These are phyloP conservation scores for Prosopocoilus inquinatus DNA, from an alignment of 2,888 invertebrate species.

Conservation along the genomic window DNA sequence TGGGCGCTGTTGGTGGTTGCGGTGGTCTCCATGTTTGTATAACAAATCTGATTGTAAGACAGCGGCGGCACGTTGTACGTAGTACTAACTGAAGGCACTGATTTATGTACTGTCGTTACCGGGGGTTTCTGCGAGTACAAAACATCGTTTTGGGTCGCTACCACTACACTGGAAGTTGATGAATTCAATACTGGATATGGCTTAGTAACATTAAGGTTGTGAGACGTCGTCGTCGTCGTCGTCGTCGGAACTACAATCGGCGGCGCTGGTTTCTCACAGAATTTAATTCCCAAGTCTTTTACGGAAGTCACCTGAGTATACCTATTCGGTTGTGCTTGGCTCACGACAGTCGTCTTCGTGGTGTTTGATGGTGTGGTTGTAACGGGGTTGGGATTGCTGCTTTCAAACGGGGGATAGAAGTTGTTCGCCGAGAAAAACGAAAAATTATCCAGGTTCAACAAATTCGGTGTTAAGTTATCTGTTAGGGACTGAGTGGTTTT, in stretches of 20 bases:
- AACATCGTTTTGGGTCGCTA: neutral
- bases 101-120: neutral
- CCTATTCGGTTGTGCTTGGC: neutral
- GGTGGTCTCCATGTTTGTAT: slow-evolving; percentile 5
- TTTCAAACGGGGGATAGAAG: slow-evolving; percentile 35
- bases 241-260: neutral
- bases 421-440: slow-evolving; percentile 46
- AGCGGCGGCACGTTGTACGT: neutral
- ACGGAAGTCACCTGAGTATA: neutral
- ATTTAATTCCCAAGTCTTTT: neutral
- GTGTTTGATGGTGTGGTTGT: slow-evolving; percentile 13
- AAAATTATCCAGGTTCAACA: slow-evolving; percentile 47
- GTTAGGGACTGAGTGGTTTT: slow-evolving; percentile 39
- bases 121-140: neutral
- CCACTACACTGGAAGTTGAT: neutral
- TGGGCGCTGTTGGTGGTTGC: slow-evolving; percentile 1
- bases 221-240: neutral
- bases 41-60: slow-evolving; percentile 16
- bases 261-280: neutral
- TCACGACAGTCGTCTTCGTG: slow-evolving; percentile 8
- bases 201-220: neutral
- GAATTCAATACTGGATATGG: neutral
- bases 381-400: slow-evolving; percentile 8
- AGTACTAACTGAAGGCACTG: slow-evolving; percentile 4
- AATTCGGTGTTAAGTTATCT: slow-evolving; percentile 42